Evolutionary conservation across 2,113 vertebrate genomes (phyloP), one percentile per base, ranked within the genome.

Genomic region (Choloepus hoffmanni): DNA sequence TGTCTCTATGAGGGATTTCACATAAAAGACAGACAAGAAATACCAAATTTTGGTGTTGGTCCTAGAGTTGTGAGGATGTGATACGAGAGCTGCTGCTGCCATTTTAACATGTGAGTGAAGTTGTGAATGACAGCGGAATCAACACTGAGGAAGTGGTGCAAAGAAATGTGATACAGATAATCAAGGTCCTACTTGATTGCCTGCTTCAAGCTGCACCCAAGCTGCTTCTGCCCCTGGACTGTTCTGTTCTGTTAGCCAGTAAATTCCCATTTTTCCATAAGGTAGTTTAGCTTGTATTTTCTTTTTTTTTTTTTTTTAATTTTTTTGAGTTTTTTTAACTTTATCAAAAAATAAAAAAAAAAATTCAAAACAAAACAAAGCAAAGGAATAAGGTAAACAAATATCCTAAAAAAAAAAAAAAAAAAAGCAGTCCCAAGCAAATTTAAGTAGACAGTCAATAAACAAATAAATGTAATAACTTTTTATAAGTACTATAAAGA

Each of bases 21-120:
- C 43, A 67, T 68, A 48, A 67, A 4, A 60, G 40, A 15, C 26
- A 60, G 21, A 5, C 12, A 76, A 67, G 48, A 90, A 90, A 16
- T 9, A 67, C 28, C 74, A 13, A 24, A 7, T 55, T 65, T 86
- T 58, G 30, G 8, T 12, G 7, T 28, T 62, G 7, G 26, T 9
- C 33, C n/a, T 50, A 21, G 33, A 68, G 26, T 62, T 43, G 28
- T 23, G 21, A 26, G 48, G 24, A 13, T 33, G 0, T 40, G 6
- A 60, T 0, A 7, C 23, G 3, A 40, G 13, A 68, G 6, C 30
- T 26, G 4, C 62, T 36, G 12, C 1, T 3, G 6, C 13, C 3
- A 15, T 53, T 53, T 70, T 26, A 28, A 9, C 13, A 5, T 62
- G 60, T 40, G 13, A 58, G 1, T 84, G 70, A 43, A 18, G 24